Conservation (phyloP, 2,888 invertebrate species). For the Ceriagrion tenellum region DNA sequence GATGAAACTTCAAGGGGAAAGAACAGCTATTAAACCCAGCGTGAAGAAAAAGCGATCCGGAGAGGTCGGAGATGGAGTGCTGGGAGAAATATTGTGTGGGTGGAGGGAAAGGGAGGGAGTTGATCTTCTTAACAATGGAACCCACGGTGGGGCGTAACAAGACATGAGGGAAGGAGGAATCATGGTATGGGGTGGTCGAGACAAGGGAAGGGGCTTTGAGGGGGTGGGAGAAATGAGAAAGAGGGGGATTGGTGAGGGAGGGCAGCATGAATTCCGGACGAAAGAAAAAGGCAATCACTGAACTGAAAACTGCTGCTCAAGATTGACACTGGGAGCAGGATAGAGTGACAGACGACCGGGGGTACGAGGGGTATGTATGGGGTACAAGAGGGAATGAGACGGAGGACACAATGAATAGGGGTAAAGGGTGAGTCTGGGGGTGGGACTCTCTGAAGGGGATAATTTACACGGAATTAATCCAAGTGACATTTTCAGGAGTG, state of each 20-base stretch:
- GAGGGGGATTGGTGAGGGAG: no score
- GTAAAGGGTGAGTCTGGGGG: background rate
- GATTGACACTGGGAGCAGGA: conserved; percentile 52
- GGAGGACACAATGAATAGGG: conserved; percentile 3
- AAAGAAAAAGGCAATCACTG: conserved; percentile 60
- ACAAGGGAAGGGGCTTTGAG: background rate
- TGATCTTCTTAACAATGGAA: no score
- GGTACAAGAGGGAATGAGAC: background rate
- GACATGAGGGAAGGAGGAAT: no score
- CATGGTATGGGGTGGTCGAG: background rate
- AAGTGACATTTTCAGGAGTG: conserved; percentile 39
- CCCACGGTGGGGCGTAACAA: background rate
- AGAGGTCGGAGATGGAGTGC: background rate
- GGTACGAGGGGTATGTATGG: background rate
- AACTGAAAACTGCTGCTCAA: conserved; percentile 52
- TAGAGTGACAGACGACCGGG: conserved; percentile 36
- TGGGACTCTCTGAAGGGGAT: background rate
- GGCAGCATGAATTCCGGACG: background rate
- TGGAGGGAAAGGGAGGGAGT: background rate
- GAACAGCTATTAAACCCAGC: conserved; percentile 51
- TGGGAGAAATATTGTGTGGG: background rate
- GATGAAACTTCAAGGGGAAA: conserved; percentile 45
- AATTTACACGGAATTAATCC: background rate
- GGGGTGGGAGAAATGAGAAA: background rate
- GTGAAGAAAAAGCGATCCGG: conserved; percentile 43